phyloP scores from a whole-genome alignment of 2,888 invertebrate genomes.

The Xylocampa areola region DNA sequence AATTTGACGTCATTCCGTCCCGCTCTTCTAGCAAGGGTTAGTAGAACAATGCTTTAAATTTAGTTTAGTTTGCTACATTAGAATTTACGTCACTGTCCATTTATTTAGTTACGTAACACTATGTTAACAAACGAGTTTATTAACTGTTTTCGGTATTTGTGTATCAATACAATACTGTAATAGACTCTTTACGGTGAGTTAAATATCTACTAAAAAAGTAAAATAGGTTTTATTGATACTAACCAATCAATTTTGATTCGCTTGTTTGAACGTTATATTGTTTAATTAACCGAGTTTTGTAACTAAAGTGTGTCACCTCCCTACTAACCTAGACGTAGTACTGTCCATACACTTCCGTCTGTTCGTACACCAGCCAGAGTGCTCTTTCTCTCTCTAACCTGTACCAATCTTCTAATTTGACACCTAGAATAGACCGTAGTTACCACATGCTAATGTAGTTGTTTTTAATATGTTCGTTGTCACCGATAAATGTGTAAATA shows the following conservation, averaged over 20 bases:
- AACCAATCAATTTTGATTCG: slow-evolving; percentile 7
- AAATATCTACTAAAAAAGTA: no score
- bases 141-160: no score
- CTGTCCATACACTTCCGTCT: slow-evolving; percentile 43
- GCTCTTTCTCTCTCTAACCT: slow-evolving; percentile 84
- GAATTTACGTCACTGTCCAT: no score
- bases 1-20: no score
- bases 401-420: slow-evolving; percentile 65
- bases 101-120: no score
- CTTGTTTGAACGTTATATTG: slow-evolving; percentile 20
- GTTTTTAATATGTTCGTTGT: slow-evolving; percentile 29
- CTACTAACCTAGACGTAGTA: slow-evolving; percentile 52
- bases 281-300: slow-evolving; percentile 30
- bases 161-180: no score
- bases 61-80: no score
- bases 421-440: slow-evolving; percentile 57
- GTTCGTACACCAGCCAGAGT: slow-evolving; percentile 66
- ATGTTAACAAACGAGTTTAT: no score
- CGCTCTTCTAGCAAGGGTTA: no score
- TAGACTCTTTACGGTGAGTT: no score
- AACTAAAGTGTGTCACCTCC: slow-evolving; percentile 46
- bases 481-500: slow-evolving; percentile 5
- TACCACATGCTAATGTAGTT: slow-evolving; percentile 48
- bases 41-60: no score
- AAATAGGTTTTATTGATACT: no score